Evolutionary conservation across 2,113 vertebrate species (phyloP), one percentile per base, ranked within the genome.

Genomic region (Hippocampus abdominalis): DNA sequence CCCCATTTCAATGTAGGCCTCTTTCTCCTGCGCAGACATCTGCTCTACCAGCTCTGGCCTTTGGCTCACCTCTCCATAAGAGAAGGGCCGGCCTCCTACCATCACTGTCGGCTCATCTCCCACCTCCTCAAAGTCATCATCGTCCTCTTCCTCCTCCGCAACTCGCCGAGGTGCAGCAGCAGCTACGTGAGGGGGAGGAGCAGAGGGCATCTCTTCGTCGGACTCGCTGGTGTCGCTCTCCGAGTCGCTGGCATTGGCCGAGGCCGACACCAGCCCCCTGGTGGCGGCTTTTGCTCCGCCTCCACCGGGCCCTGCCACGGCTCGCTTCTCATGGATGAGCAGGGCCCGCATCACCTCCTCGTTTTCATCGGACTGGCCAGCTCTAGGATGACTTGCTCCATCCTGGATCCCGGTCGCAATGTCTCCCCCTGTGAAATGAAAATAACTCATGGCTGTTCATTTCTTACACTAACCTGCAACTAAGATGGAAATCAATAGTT

Each of bases 201-300:
- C 81, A 0, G 69, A 5, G 10, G 84, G 87, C 21, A 89, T 88
- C 8, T 97, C 95, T 7, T 98, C 96, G 0, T 98, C 97, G 0
- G 97, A 99, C 75, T 99, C 97, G 0, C 97, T 99, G 15, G 97
- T 99, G 89, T 99, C 97, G 0, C 97, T 99, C 68, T 98, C 97
- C 0, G 97, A 99, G 92, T 98, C 96, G 23, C 97, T 99, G 21
- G 87, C 94, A 0, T 94, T 95, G 36, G 86, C 82, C 0, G 84
- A 70, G 0, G 88, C 56, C 0, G 91, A 80, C 46, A 88, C 61
- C 0, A 93, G 89, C 60, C 89, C 88, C 0, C 90, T 82, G 72
- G 79, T 64, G 0, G 83, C 77, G 0, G 80, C 64, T 0, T 75
- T 74, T 0, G 79, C 75, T 69, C 89, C 84, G 1, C 81, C 79